Evolutionary conservation across 2,113 vertebrate species (phyloP).

Genomic region (Apus apus): DNA sequence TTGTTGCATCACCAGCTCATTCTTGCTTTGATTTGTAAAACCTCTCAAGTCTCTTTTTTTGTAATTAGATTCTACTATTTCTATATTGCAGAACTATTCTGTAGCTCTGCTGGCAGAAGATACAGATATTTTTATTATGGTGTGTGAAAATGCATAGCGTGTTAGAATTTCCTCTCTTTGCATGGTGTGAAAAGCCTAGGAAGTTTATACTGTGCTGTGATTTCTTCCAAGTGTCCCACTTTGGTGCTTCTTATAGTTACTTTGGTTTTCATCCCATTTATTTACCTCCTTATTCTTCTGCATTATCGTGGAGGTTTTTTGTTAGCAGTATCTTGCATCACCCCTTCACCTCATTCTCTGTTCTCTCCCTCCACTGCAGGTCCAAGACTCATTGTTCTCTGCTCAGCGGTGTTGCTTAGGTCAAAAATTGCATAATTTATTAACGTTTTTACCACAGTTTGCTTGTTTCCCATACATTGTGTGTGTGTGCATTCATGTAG

Average conservation of each 20-base stretch:
- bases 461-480: not conserved
- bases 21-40: not conserved
- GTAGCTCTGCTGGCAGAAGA: not conserved
- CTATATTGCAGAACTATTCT: not conserved
- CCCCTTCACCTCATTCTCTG: not conserved
- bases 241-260: not conserved
- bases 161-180: not conserved
- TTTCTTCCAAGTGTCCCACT: not conserved
- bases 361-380: not conserved
- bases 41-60: not conserved
- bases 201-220: not conserved
- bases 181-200: not conserved
- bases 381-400: constrained; percentile 7
- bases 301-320: not conserved
- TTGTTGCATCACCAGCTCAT: not conserved
- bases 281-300: not conserved
- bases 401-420: constrained; percentile 8
- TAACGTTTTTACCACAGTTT: not conserved
- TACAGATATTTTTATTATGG: not conserved
- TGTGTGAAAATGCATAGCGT: not conserved
- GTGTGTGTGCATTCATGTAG: not conserved
- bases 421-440: constrained; percentile 25
- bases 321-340: not conserved
- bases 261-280: not conserved
- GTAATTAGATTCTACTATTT: not conserved